Percentiles rank a stretch among this genome's conserved stretches.
phyloP scores from a whole-genome alignment of 2,797 vertebrate genomes.

The Taeniopygia guttata region DNA sequence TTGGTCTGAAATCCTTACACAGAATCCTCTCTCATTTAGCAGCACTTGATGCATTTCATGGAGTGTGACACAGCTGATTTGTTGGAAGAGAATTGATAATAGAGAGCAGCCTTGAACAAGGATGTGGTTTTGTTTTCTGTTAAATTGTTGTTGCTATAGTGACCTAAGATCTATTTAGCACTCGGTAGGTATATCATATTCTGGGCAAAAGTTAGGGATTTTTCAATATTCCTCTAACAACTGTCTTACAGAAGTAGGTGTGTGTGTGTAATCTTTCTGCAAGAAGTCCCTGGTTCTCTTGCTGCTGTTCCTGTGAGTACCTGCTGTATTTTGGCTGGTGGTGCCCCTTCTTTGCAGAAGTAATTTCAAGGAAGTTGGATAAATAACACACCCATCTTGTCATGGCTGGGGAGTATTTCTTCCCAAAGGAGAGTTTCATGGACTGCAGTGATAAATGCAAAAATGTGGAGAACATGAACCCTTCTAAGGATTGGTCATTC shows the following conservation, averaged over 20 bases:
- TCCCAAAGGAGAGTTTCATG: not conserved
- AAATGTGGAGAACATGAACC: not conserved
- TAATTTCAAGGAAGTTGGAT: not conserved
- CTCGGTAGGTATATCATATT: constrained; percentile 3
- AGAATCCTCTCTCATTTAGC: not conserved
- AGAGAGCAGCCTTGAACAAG: constrained; percentile 1
- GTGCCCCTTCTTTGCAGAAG: not conserved
- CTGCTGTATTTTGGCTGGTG: not conserved
- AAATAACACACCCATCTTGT: not conserved
- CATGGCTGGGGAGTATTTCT: not conserved
- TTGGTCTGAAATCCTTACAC: not conserved
- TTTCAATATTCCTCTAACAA: not conserved
- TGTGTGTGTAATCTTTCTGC: not conserved
- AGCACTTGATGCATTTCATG: not conserved
- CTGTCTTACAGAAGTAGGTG: not conserved
- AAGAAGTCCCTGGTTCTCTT: not conserved
- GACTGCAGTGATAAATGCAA: not conserved
- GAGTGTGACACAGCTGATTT: not conserved
- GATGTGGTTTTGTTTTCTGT: constrained; percentile 32
- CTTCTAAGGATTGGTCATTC: not conserved
- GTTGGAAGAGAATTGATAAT: not conserved
- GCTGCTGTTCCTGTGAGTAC: not conserved
- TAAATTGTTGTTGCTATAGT: constrained; percentile 38
- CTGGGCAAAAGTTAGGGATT: constrained; percentile 8
- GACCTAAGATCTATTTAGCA: constrained; percentile 18